Evolutionary conservation across 2,113 vertebrate species (phyloP).

Genomic region (Tamias sibiricus): DNA sequence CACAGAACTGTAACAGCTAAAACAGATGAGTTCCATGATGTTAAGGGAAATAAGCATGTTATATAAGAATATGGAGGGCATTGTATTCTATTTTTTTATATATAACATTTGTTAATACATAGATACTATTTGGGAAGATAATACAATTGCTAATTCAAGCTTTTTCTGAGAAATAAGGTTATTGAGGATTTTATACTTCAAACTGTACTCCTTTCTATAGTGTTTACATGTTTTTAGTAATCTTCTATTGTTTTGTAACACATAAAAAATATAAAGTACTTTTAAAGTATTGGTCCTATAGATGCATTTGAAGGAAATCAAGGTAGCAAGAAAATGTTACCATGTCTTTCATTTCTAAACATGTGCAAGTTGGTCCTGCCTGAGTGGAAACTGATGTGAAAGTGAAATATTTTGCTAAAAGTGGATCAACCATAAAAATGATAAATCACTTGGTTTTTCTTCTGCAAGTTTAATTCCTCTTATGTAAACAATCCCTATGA

Average conservation of each 20-base stretch:
- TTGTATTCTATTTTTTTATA: neutral
- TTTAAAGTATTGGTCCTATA: neutral
- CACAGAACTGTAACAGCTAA: neutral
- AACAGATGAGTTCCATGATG: neutral
- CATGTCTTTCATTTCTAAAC: neutral
- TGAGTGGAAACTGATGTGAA: neutral
- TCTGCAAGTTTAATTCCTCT: neutral
- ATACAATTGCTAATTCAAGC: neutral
- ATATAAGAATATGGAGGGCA: neutral
- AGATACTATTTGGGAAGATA: accelerated
- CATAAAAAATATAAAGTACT: neutral
- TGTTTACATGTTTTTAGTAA: slow-evolving; percentile 5
- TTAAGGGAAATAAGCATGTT: neutral
- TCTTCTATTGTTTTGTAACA: neutral
- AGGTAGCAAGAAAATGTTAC: neutral
- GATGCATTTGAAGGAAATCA: neutral
- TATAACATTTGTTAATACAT: neutral
- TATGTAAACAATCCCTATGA: neutral
- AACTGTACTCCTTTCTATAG: neutral
- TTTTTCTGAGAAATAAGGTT: neutral
- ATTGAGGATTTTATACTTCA: neutral
- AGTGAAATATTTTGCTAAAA: neutral
- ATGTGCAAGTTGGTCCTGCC: neutral
- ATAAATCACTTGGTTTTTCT: neutral
- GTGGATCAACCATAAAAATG: neutral